Evolutionary conservation across 2,888 invertebrate genomes (phyloP).

Genomic region (Theretra japonica): DNA sequence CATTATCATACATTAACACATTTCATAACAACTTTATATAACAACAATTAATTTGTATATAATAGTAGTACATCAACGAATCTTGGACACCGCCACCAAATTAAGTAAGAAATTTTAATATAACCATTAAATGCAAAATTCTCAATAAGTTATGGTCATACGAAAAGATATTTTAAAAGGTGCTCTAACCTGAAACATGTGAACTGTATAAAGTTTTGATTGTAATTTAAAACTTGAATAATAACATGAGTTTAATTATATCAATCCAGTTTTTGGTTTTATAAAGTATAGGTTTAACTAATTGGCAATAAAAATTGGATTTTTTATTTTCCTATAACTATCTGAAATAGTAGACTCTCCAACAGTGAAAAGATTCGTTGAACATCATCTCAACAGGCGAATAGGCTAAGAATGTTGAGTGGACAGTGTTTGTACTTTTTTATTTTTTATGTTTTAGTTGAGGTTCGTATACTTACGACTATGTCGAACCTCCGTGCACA

Average conservation of each 20-base stretch:
- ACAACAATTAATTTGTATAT: conserved; percentile 24
- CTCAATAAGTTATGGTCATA: too few relatives aligned
- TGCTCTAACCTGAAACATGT: too few relatives aligned
- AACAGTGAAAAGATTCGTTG: conserved; percentile 59
- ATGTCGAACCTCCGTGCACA: conserved; percentile 61
- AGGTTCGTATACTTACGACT: conserved; percentile 63
- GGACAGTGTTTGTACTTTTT: conserved; percentile 69
- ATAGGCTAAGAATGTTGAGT: conserved; percentile 79
- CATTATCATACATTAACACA: conserved; percentile 65
- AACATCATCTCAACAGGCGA: conserved; percentile 46
- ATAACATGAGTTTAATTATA: too few relatives aligned
- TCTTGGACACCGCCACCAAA: conserved; percentile 39
- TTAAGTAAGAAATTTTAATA: neutral
- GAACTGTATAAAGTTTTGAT: too few relatives aligned
- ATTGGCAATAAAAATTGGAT: neutral
- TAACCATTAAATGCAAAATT: neutral
- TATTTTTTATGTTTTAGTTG: conserved; percentile 45
- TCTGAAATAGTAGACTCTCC: too few relatives aligned
- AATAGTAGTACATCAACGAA: conserved; percentile 49
- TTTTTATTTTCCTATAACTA: neutral
- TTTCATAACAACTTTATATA: conserved; percentile 48
- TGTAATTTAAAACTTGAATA: too few relatives aligned
- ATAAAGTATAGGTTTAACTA: too few relatives aligned
- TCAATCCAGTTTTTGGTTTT: too few relatives aligned
- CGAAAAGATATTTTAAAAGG: too few relatives aligned